Conservation (phyloP, 2,113 vertebrate species). For the Thryonomys swinderianus region DNA sequence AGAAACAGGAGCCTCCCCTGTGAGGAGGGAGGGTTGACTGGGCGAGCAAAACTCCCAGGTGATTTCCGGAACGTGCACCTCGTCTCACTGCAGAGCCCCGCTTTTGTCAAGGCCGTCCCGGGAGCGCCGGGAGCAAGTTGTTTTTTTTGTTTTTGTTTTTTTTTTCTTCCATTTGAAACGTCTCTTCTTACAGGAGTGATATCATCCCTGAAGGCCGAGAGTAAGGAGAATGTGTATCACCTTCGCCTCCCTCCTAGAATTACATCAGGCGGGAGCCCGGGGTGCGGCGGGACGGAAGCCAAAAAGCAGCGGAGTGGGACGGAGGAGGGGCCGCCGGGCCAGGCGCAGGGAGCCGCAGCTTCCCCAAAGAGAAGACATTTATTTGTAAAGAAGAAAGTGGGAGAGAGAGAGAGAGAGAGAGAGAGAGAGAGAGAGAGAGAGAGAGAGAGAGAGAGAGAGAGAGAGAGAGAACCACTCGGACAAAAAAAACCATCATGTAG, state of each 20-base stretch:
- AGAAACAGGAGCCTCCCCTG: conserved; percentile 24
- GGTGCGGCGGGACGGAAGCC: conserved; percentile 20
- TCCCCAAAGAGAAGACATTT: neutral
- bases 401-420: too few species aligned
- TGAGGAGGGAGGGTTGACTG: neutral
- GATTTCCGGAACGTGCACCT: neutral
- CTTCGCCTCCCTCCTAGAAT: conserved; percentile 68
- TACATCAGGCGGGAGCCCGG: conserved; percentile 62
- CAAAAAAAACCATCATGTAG: too few species aligned
- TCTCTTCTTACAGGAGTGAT: conserved; percentile 68
- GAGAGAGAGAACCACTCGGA: too few species aligned
- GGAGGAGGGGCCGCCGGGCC: accelerated
- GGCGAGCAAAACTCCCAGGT: neutral
- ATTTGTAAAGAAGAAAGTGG: too few species aligned
- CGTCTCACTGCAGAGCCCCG: neutral
- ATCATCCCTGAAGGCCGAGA: conserved; percentile 62
- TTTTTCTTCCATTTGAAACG: neutral
- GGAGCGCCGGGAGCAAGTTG: neutral
- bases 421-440: too few species aligned
- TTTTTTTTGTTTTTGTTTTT: neutral
- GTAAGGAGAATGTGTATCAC: conserved; percentile 64
- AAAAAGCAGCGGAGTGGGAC: neutral
- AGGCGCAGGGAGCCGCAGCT: neutral
- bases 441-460: too few species aligned
- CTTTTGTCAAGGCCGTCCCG: neutral